phyloP scores from a whole-genome alignment of 2,888 invertebrate genomes.

The Zelleria hepariella region DNA sequence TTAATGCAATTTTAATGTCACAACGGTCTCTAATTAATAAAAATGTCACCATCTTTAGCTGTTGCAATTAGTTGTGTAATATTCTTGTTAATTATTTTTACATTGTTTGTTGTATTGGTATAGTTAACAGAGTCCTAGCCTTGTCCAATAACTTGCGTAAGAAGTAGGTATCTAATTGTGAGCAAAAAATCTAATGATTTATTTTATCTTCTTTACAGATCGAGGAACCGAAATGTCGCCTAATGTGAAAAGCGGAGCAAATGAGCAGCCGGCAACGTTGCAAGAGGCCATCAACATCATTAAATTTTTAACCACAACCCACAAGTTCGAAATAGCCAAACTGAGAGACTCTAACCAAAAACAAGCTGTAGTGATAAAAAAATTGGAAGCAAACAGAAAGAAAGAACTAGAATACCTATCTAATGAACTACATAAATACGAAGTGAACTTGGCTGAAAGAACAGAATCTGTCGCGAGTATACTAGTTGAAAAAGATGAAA shows the following conservation, averaged over 20 bases:
- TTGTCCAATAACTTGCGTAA: too few species aligned
- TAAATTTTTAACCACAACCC: conserved; percentile 58
- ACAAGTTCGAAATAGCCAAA: conserved; percentile 56
- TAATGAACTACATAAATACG: conserved; percentile 58
- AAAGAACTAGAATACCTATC: conserved; percentile 61
- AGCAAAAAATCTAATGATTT: background rate
- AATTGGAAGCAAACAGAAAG: conserved; percentile 55
- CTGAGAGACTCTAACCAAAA: conserved; percentile 47
- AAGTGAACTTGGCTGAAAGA: conserved; percentile 52
- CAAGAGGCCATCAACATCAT: conserved; percentile 64
- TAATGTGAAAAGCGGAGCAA: conserved; percentile 36
- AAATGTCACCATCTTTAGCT: background rate
- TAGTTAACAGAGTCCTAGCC: background rate
- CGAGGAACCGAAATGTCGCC: conserved; percentile 42
- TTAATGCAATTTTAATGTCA: background rate
- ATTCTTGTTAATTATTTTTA: background rate
- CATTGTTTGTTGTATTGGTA: background rate
- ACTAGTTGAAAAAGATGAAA: conserved; percentile 52
- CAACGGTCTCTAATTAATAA: background rate
- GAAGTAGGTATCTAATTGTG: too few species aligned
- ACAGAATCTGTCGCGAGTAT: conserved; percentile 53
- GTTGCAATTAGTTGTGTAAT: conserved; percentile 2
- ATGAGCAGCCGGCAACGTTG: conserved; percentile 48
- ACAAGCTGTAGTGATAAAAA: conserved; percentile 53
- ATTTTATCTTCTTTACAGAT: conserved; percentile 1